Evolutionary conservation across 1,140 invertebrate genomes (phyloP).

Genomic region (Tachypleus tridentatus): DNA sequence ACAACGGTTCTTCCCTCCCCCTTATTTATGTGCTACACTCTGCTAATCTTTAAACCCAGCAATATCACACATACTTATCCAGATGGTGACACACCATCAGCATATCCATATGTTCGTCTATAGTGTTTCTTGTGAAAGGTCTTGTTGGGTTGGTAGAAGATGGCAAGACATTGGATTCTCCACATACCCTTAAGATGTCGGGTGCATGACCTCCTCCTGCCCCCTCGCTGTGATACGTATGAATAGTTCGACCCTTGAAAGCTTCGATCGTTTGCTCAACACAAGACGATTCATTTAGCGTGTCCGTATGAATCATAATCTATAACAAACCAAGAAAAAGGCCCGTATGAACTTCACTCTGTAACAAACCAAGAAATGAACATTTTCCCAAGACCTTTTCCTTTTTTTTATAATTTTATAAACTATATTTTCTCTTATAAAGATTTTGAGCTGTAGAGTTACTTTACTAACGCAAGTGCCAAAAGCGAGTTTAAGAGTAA

Average conservation of each 20-base stretch:
- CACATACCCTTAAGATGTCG: conserved; percentile 32
- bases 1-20: no score
- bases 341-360: no score
- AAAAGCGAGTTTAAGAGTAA: no score
- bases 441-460: no score
- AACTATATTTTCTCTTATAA: no score
- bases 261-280: conserved; percentile 32
- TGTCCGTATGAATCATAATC: conserved; percentile 36
- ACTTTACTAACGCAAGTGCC: no score
- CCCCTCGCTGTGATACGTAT: conserved; percentile 35
- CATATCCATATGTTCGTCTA: conserved; percentile 36
- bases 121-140: conserved; percentile 32
- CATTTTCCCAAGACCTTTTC: no score
- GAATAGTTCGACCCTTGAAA: conserved; percentile 31
- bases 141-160: conserved; percentile 35
- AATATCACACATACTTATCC: conserved; percentile 27
- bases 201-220: conserved; percentile 35
- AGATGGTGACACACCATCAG: conserved; percentile 35
- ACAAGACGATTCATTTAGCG: conserved; percentile 34
- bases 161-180: conserved; percentile 29
- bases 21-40: no score
- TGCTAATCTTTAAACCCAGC: no score
- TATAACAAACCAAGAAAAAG: conserved; percentile 20
- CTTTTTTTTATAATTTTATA: no score
- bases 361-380: no score